phyloP scores from a whole-genome alignment of 1,140 invertebrate species.

The Steinernema feltiae region DNA sequence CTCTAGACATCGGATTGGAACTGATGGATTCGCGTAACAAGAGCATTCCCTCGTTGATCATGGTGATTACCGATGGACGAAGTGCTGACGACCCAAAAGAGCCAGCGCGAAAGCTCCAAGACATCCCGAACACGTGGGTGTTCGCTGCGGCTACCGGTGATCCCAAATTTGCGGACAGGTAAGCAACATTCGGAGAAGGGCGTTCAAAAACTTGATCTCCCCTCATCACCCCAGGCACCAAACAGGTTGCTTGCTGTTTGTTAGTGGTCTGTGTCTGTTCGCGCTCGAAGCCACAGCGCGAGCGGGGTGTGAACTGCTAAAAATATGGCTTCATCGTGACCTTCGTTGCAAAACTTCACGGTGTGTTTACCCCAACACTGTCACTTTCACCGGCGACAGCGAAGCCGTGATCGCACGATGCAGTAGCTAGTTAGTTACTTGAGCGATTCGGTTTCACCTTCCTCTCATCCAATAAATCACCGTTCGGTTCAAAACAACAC shows the following conservation, averaged over 20 bases:
- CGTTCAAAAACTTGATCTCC: constrained; percentile 20
- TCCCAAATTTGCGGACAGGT: constrained; percentile 50
- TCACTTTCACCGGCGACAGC: neutral
- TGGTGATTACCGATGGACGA: constrained; percentile 55
- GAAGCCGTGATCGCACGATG: too few relatives aligned
- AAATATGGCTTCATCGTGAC: too few relatives aligned
- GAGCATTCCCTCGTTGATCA: constrained; percentile 43
- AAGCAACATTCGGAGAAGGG: constrained; percentile 20
- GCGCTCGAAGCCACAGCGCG: neutral
- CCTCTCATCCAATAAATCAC: constrained; percentile 3
- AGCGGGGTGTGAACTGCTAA: constrained; percentile 10
- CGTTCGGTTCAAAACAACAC: constrained; percentile 17
- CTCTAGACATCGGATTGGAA: constrained; percentile 45
- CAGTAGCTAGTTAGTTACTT: constrained; percentile 3
- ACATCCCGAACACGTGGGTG: constrained; percentile 48
- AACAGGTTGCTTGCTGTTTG: constrained; percentile 21
- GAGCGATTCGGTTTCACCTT: constrained; percentile 12
- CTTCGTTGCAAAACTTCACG: neutral
- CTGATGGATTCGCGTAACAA: constrained; percentile 52
- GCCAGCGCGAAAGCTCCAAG: constrained; percentile 44
- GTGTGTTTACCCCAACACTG: neutral
- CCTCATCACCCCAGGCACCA: neutral
- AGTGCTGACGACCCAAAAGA: constrained; percentile 47
- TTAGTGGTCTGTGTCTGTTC: neutral
- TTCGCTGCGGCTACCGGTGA: constrained; percentile 55